Conservation (phyloP, 2,797 vertebrate species). For the Acipenser oxyrinchus region DNA sequence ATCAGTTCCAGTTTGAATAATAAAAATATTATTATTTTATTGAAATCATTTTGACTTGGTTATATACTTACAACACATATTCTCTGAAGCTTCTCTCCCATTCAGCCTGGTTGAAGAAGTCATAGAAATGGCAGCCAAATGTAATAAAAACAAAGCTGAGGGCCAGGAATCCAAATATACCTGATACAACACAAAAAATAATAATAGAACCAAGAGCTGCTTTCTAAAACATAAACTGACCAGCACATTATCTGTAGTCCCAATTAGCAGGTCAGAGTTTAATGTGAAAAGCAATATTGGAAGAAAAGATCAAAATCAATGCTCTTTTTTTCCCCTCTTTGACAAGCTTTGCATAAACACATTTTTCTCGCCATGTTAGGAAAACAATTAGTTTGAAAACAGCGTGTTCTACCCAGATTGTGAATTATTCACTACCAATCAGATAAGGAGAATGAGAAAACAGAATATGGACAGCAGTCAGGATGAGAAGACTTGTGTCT, state of each 20-base stretch:
- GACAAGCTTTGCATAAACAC: no score
- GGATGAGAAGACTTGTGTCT: no score
- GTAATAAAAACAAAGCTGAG: conserved; percentile 95
- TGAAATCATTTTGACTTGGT: neutral
- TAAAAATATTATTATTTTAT: neutral
- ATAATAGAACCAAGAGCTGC: neutral
- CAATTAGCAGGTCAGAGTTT: no score
- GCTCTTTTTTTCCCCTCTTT: no score
- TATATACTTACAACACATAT: conserved; percentile 82
- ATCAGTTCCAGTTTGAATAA: neutral
- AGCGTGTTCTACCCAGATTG: no score
- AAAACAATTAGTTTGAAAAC: no score
- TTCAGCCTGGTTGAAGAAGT: conserved; percentile 97
- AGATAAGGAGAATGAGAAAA: no score
- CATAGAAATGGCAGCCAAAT: conserved; percentile 95
- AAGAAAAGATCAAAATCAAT: no score
- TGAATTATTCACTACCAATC: no score
- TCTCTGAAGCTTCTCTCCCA: conserved; percentile 97
- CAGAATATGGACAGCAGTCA: no score
- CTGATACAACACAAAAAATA: conserved; percentile 40
- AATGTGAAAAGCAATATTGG: no score
- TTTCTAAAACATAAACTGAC: neutral
- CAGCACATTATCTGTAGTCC: neutral
- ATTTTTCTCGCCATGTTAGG: no score
- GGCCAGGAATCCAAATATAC: conserved; percentile 93